phyloP scores from a whole-genome alignment of 2,113 vertebrate species.

The Mesembrinibis cayennensis region DNA sequence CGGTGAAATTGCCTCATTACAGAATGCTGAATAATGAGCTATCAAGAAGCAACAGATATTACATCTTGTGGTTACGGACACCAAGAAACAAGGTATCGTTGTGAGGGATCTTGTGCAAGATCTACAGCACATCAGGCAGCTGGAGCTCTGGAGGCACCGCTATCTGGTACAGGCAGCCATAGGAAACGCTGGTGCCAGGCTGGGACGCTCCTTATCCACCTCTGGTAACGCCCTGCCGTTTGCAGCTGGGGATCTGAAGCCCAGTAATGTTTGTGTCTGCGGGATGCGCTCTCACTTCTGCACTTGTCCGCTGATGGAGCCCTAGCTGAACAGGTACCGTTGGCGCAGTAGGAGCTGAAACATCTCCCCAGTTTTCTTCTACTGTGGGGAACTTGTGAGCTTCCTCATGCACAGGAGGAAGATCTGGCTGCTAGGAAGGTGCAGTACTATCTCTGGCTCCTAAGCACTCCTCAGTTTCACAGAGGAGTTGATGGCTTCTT shows the following conservation, averaged over 20 bases:
- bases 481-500: neutral
- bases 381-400: neutral
- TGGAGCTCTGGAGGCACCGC: neutral
- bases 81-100: neutral
- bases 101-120: neutral
- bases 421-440: neutral
- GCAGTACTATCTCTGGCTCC: neutral
- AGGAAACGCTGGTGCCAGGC: neutral
- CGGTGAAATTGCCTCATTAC: neutral
- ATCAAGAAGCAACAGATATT: neutral
- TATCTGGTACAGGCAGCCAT: neutral
- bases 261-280: neutral
- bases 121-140: neutral
- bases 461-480: neutral
- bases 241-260: neutral
- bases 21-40: neutral
- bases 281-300: neutral
- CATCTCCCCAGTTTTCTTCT: neutral
- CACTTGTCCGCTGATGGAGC: neutral
- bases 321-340: accelerated
- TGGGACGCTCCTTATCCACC: neutral
- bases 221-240: neutral
- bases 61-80: neutral
- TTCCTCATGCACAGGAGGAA: neutral
- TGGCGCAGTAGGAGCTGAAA: neutral